Evolutionary conservation across 2,113 vertebrate genomes (phyloP).

Genomic region (Nothoprocta perdicaria): DNA sequence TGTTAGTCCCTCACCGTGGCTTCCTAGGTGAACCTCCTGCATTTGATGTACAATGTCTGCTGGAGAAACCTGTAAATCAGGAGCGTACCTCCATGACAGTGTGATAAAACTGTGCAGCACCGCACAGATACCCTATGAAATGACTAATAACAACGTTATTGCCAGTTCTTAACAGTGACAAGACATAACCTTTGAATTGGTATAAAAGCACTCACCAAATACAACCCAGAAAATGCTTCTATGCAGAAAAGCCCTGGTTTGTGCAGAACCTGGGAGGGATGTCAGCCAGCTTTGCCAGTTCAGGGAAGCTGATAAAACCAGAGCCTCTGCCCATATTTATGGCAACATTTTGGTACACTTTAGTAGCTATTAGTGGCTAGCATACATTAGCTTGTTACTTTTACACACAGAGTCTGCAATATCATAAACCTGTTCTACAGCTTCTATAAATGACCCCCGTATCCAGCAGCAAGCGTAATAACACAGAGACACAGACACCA

Average conservation of each 20-base stretch:
- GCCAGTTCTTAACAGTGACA: neutral
- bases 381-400: neutral
- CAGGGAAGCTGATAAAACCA: neutral
- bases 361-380: neutral
- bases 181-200: neutral
- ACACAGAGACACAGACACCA: neutral
- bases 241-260: neutral
- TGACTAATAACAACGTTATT: neutral
- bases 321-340: neutral
- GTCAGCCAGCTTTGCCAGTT: neutral
- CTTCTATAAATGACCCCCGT: neutral
- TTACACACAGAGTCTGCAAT: fast-evolving
- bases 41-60: neutral
- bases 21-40: neutral
- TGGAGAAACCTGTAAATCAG: neutral
- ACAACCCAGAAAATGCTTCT: neutral
- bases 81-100: neutral
- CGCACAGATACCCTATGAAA: neutral
- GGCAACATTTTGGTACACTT: neutral
- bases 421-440: neutral
- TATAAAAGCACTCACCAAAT: neutral
- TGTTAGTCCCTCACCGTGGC: neutral
- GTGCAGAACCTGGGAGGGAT: neutral
- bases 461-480: neutral
- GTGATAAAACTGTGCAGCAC: neutral